Base-by-base conservation (phyloP, 1,140 invertebrate genomes). In the Leptinotarsa texana region DNA sequence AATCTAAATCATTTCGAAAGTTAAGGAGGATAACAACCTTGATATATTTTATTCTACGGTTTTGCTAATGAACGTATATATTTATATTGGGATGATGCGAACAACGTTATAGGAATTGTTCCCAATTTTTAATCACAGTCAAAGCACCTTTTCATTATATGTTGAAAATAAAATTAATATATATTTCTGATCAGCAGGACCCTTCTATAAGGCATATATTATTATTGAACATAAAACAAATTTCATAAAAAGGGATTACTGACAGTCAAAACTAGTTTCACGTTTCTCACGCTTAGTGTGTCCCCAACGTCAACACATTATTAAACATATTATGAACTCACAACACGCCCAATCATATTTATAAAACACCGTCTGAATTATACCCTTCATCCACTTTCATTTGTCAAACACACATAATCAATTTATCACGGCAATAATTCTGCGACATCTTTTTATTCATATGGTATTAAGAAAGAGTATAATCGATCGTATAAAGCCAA, bases 401-500 rank as follows among this genome's bases (percentile, higher is more conserved):
- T 57, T 57, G 51, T 57, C 51, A 57, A 57, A 18, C 13, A 18
- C 15, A 57, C 15, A 8, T 15, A 57, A 57, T 17, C n/a, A 57
- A 57, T 57, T 57, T 57, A 57, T 57, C 51, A 57, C 13, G n/a
- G 51, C 13, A 11, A 42, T 57, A 15, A 15, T 18, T 57, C n/a
- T 57, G 51, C 51, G 51, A 57, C 51, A 57, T 57, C 51, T 57
- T 57, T 57, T 57, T 57, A 57, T 57, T 57, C 51, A 57, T 57
- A 57, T 57, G 51, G n/a, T 57, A 57, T 57, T 18, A 57, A 17
- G 51, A 57, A 4, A 17, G 51, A 15, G 15, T 57, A 57, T 57
- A 57, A 57, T 57, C 6, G 51, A 65, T 27, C 18, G 24, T 1
- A 13, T 65, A 15, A 8, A 33, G 13, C n/a, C 51, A 27, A 77